Evolutionary conservation across 2,113 vertebrate species (phyloP), one percentile per base, ranked within the genome.

Genomic region (Dipodomys stephensi): DNA sequence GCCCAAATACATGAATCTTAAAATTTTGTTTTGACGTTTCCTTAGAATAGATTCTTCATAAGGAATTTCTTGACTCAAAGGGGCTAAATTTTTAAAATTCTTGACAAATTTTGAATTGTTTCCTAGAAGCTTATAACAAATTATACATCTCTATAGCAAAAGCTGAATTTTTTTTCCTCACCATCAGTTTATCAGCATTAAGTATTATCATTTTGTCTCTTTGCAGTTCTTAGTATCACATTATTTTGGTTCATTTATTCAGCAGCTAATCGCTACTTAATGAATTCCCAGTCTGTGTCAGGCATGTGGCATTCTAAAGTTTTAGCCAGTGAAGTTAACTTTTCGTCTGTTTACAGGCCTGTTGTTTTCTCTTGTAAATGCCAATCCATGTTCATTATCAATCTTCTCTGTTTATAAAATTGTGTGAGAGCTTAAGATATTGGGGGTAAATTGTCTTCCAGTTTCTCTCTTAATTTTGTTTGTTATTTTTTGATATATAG

Each of bases 31-130:
- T 18, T 68, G 30, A 88, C 25, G 62, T 68, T 93, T 85, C 44
- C 87, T 64, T 60, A 76, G 78, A 27, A 39, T 62, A 46, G 28
- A 72, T 76, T 80, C 4, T 64, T 95, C 57, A 23, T 6, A 92
- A 32, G 78, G 44, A 90, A 68, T 30, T 89, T 81, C 78, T 77
- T 92, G 53, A 85, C 28, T 81, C 18, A 22, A 81, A 94, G 67
- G 72, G 83, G 49, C 6, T 27, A 0, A 77, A 86, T n/a, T 94
- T 57, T 69, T 30, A 74, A 94, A 69, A 30, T 94, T 72, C 39
- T 88, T 69, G 46, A 53, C 65, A 30, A 0, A 5, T 15, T 67
- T 76, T 73, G 32, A 35, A 20, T 53, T 78, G n/a, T 83, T 95
- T 76, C 74, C 80, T 91, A 57, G 57, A 92, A 65, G 27, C 32